Base-by-base conservation (phyloP, 2,113 vertebrate species). In the Acanthisitta chloris region DNA sequence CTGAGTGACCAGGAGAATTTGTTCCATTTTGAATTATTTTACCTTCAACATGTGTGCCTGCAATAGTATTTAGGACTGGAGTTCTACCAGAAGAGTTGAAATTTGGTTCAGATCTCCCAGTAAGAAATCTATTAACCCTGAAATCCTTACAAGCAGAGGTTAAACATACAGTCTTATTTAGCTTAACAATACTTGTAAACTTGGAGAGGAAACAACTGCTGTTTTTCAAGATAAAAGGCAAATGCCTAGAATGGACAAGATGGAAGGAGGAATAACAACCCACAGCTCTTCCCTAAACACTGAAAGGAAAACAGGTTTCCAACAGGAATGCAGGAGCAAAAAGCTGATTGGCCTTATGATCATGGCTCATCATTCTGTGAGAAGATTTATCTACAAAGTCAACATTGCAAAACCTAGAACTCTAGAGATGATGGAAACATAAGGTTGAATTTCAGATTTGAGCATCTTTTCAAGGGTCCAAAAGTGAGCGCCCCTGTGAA, bases 371-470 rank as follows among this genome's bases (percentile, higher is more conserved):
- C 15, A 76, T 5, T 67, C 31, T 57, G 16, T 51, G 26, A 59
- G 48, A 78, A 36, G 7, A 13, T n/a, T 2, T 1, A 57, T 25
- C 31, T 64, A 18, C 0, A 0, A 67, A 10, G 33, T 25, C 20
- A 58, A 48, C 9, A 45, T 4, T 3, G 5, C n/a, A 34, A 29
- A 66, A 10, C 6, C 28, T 29, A 24, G 29, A 62, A 54, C 5
- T 54, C 16, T 4, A 6, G 23, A 76, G 20, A 38, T 52, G 26
- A 38, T 12, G 17, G 43, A 71, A 86, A 80, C 5, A 31, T 45
- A 82, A 67, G 1, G 12, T 2, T 59, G 23, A 59, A 42, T n/a
- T 91, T 83, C 54, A 70, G 42, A 54, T 31, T 26, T 34, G 6
- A 78, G 59, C 16, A 62, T 40, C 5, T 14, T 71, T 38, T 12